Evolutionary conservation across 2,797 vertebrate species (phyloP).

Genomic region (Syncerus caffer): DNA sequence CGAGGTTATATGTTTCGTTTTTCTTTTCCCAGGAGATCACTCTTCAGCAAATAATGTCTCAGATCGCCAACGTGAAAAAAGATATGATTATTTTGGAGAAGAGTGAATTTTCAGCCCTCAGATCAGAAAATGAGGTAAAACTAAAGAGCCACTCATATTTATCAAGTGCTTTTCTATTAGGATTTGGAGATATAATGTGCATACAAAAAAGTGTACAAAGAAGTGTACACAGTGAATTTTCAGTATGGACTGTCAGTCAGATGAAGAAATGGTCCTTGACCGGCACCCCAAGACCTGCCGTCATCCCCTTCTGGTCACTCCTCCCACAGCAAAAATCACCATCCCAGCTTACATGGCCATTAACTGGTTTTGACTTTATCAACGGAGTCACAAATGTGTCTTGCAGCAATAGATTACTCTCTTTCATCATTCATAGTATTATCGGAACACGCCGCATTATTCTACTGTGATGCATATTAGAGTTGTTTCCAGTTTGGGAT

Average conservation of each 20-base stretch:
- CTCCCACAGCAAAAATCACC: background rate
- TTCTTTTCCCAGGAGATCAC: slow-evolving; percentile 90
- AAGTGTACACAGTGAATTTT: background rate
- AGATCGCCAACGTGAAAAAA: slow-evolving; percentile 93
- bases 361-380: background rate
- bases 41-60: slow-evolving; percentile 96
- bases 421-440: background rate
- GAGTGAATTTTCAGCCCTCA: slow-evolving; percentile 95
- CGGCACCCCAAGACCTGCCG: rapidly evolving
- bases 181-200: background rate
- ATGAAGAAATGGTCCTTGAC: background rate
- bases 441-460: background rate
- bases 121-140: slow-evolving; percentile 94
- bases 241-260: background rate
- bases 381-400: background rate
- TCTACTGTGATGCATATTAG: background rate
- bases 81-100: slow-evolving; percentile 99
- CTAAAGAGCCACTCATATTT: background rate
- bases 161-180: background rate
- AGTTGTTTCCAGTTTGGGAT: background rate
- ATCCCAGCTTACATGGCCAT: rapidly evolving
- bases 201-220: background rate
- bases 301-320: background rate
- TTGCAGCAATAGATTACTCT: background rate
- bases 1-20: slow-evolving; percentile 8